phyloP scores from a whole-genome alignment of 1,140 invertebrate species.

The Pentalonia nigronervosa region DNA sequence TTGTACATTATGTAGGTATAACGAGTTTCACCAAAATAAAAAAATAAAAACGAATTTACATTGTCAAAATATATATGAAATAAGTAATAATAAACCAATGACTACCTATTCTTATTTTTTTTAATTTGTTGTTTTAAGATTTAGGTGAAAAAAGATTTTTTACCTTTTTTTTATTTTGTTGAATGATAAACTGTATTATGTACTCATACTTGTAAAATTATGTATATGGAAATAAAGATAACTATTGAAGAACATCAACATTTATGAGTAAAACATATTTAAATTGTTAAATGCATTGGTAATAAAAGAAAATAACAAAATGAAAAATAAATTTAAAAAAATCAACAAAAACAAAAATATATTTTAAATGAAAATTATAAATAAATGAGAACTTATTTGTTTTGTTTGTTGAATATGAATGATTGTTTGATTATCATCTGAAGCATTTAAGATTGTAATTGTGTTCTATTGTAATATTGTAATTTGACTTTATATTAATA shows the following conservation, averaged over 20 bases:
- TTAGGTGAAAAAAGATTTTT: neutral
- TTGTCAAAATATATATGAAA: no score
- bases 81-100: no score
- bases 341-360: neutral
- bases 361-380: neutral
- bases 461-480: neutral
- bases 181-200: neutral
- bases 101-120: no score
- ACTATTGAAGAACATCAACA: neutral
- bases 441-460: neutral
- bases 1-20: neutral
- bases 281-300: neutral
- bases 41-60: no score
- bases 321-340: neutral
- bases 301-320: neutral
- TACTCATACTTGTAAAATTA: neutral
- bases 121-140: no score
- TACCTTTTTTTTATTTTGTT: neutral
- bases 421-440: neutral
- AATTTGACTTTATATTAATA: neutral
- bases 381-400: neutral
- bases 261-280: neutral
- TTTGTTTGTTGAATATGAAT: neutral
- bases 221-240: neutral
- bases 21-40: neutral